Conservation (phyloP, 2,888 invertebrate genomes). For the Hirtodrosophila histrioides region DNA sequence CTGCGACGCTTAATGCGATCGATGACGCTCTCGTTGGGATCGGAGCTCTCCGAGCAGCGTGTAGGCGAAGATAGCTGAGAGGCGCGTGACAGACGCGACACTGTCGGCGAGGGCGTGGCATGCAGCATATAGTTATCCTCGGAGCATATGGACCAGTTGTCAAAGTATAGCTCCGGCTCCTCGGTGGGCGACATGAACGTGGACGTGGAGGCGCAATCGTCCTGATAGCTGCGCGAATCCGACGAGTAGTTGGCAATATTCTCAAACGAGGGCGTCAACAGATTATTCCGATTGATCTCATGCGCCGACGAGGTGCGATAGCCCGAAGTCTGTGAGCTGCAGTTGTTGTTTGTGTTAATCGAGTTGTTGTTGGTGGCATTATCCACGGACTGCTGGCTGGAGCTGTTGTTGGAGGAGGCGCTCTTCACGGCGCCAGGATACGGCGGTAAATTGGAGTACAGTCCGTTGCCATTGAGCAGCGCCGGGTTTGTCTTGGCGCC, state of each 20-base stretch:
- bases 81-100: constrained; percentile 84
- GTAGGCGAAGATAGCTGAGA: constrained; percentile 84
- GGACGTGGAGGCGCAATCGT: constrained; percentile 84
- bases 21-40: constrained; percentile 89
- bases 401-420: constrained; percentile 72
- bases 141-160: constrained; percentile 89
- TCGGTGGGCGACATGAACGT: constrained; percentile 87
- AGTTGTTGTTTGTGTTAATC: constrained; percentile 76
- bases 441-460: constrained; percentile 80
- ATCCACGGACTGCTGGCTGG: constrained; percentile 69
- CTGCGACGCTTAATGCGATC: constrained; percentile 95
- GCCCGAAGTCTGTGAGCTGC: constrained; percentile 79
- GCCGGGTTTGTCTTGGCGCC: constrained; percentile 62
- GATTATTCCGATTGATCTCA: constrained; percentile 83
- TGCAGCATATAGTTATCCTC: constrained; percentile 85
- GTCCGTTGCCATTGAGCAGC: constrained; percentile 73
- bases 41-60: constrained; percentile 82
- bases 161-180: constrained; percentile 86
- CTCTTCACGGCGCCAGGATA: constrained; percentile 74
- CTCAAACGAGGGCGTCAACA: constrained; percentile 82
- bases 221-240: constrained; percentile 83
- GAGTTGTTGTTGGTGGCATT: constrained; percentile 74
- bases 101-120: constrained; percentile 82
- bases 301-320: constrained; percentile 81
- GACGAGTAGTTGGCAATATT: constrained; percentile 84